phyloP scores from a whole-genome alignment of 2,888 invertebrate species.

The Germaria angustata region DNA sequence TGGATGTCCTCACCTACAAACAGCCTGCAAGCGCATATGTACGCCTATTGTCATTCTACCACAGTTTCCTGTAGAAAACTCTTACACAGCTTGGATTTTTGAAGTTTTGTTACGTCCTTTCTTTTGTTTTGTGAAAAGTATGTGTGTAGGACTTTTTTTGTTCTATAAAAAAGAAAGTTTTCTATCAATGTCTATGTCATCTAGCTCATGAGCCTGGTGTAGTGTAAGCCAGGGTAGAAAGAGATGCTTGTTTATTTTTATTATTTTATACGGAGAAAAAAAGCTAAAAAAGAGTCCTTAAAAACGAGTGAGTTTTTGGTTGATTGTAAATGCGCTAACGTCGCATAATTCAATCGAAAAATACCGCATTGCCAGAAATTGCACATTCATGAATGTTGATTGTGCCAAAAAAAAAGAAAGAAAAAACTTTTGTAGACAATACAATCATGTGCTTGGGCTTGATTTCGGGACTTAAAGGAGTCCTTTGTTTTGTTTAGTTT shows the following conservation, averaged over 20 bases:
- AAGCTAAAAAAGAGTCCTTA: not conserved
- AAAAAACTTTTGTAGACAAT: conserved; percentile 60
- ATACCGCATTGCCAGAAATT: conserved; percentile 68
- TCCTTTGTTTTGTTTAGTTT: not conserved
- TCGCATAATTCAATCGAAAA: conserved; percentile 67
- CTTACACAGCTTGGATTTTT: not conserved
- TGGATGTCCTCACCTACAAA: conserved; percentile 53
- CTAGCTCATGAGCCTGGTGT: conserved; percentile 39
- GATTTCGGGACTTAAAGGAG: conserved; percentile 22
- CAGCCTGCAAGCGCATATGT: conserved; percentile 16
- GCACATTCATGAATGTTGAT: conserved; percentile 65
- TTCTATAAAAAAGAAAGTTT: conserved; percentile 26
- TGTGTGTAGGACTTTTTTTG: not conserved
- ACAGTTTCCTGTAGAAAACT: not conserved
- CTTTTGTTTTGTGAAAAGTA: not conserved
- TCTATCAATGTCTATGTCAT: conserved; percentile 61
- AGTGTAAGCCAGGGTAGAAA: not conserved
- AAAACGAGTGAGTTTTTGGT: conserved; percentile 25
- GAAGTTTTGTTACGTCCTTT: conserved; percentile 3
- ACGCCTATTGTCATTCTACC: not conserved
- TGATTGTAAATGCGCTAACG: conserved; percentile 63
- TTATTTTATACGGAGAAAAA: too few relatives aligned
- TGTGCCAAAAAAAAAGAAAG: conserved; percentile 46
- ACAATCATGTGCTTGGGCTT: conserved; percentile 25
- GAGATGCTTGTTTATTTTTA: not conserved